Evolutionary conservation across 2,888 invertebrate species (phyloP), one percentile per base, ranked within the genome.

Genomic region (Nesidiocoris tenuis): DNA sequence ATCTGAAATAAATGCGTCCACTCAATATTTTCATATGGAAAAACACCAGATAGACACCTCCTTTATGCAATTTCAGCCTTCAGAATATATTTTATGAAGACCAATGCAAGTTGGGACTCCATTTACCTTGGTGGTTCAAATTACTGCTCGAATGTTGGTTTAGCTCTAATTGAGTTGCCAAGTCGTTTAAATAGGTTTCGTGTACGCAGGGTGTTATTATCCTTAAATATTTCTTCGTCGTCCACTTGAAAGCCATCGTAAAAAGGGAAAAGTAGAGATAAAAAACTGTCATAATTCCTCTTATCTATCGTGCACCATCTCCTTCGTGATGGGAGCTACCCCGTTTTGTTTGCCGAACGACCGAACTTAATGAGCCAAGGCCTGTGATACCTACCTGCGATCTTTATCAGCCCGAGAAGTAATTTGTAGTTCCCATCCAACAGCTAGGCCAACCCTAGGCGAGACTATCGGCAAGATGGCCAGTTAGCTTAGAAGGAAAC

Each of bases 281-380:
- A 39, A 39, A 39, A 39, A 39, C 39, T 74, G 74, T 74, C 74
- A 74, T 74, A 74, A 74, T 64, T 74, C 74, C 24, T 56, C 17
- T 23, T 70, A 70, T 70, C 70, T 70, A 17, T 23, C 70, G n/a
- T 57, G 23, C 59, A 61, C 24, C 70, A 70, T 70, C 70, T 70
- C 61, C 61, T 70, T 70, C 64, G 64, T 63, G 74, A 74, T 64
- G 64, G 55, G 5, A 21, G 55, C 64, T 39, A 39, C 64, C 54
- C 23, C 74, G 74, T 74, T 74, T 74, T 74, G 74, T 74, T 74
- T 74, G 55, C 63, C 56, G 74, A 74, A 39, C 39, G 39, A 39
- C 39, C 64, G 74, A 17, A 64, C 63, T 63, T 74, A 74, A 74
- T 74, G 74, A 65, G 74, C 63, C 74, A 39, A 39, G 39, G 63